phyloP scores from a whole-genome alignment of 2,113 vertebrate species.

The Emydocephalus ijimae region DNA sequence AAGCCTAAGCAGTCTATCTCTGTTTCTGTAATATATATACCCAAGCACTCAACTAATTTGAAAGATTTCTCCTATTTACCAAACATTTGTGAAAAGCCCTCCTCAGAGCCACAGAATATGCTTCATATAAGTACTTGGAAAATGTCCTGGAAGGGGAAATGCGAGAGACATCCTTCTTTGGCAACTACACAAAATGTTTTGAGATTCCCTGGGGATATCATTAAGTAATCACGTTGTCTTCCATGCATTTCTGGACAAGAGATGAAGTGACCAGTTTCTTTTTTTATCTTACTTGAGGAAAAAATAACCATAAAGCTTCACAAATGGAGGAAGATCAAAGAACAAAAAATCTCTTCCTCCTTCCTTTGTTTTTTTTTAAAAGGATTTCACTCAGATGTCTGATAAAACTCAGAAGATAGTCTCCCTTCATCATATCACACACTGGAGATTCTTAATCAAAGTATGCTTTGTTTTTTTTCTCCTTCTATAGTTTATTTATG shows the following conservation, averaged over 20 bases:
- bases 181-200: neutral
- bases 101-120: neutral
- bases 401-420: neutral
- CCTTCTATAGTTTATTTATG: conserved; percentile 1
- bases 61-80: neutral
- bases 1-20: neutral
- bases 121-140: neutral
- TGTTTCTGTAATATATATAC: neutral
- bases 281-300: neutral
- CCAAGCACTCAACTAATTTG: neutral
- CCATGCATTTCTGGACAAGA: neutral
- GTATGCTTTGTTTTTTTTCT: neutral
- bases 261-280: neutral
- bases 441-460: neutral
- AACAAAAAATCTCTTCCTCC: neutral
- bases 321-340: neutral
- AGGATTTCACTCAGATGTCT: neutral
- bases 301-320: neutral
- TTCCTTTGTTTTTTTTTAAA: neutral
- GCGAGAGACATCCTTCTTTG: neutral
- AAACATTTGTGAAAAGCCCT: neutral
- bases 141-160: neutral
- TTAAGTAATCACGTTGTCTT: neutral
- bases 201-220: neutral
- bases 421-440: neutral